These are phyloP conservation scores for Lepas anatifera DNA, from an alignment of 2,888 invertebrate genomes.

Conservation along the genomic window DNA sequence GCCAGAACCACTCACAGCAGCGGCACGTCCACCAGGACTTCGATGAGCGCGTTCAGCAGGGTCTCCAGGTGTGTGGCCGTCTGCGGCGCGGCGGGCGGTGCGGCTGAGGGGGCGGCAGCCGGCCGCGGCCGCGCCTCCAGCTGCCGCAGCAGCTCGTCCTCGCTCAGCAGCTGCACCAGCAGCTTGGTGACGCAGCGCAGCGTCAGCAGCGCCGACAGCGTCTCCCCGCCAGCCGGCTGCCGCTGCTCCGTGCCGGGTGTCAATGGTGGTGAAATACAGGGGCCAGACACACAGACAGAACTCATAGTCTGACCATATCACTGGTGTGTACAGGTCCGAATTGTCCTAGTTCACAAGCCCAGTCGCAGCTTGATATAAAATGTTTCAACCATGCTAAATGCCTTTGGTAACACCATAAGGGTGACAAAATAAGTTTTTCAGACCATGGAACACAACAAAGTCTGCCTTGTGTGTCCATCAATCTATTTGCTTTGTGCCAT, in stretches of 20 bases:
- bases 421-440: no score
- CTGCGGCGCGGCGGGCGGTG: background rate
- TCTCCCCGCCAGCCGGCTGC: constrained; percentile 22
- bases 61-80: constrained; percentile 17
- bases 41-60: constrained; percentile 21
- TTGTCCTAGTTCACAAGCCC: no score
- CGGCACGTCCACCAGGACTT: constrained; percentile 24
- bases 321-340: no score
- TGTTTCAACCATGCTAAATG: no score
- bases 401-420: no score
- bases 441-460: no score
- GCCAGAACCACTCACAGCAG: constrained; percentile 16
- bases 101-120: background rate
- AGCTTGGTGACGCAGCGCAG: constrained; percentile 22
- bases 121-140: constrained; percentile 18
- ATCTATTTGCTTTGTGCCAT: no score
- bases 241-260: background rate
- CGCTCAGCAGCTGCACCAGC: constrained; percentile 20
- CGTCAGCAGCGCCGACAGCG: constrained; percentile 22
- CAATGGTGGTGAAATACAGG: background rate
- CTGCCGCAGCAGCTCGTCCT: constrained; percentile 21
- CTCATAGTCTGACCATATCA: no score
- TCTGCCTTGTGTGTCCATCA: no score
- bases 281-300: background rate
- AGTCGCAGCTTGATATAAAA: no score